phyloP scores from a whole-genome alignment of 2,797 vertebrate genomes.

The Salmo trutta region DNA sequence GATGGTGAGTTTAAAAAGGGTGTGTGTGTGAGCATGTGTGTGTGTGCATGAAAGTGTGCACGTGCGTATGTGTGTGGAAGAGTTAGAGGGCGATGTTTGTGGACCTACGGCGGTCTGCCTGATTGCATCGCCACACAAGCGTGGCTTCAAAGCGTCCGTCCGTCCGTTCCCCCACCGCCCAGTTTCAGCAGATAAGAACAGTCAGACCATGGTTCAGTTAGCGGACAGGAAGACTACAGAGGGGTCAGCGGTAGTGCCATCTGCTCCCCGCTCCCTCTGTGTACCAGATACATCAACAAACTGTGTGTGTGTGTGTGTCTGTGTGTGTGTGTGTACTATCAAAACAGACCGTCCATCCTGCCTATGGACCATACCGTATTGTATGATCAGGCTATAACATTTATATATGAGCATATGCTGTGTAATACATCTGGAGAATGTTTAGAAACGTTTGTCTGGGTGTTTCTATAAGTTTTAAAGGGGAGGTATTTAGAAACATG shows the following conservation, averaged over 20 bases:
- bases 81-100: slow-evolving; percentile 29
- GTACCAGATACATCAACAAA: slow-evolving; percentile 62
- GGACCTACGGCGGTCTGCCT: slow-evolving; percentile 70
- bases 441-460: background rate
- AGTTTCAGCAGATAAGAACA: slow-evolving; percentile 80
- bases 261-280: slow-evolving; percentile 52
- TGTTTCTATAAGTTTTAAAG: too few relatives aligned
- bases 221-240: slow-evolving; percentile 74
- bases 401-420: background rate
- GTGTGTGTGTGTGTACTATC: background rate
- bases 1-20: background rate
- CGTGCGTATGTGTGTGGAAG: slow-evolving; percentile 32
- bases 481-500: too few relatives aligned
- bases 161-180: slow-evolving; percentile 69
- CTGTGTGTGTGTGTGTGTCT: background rate
- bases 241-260: slow-evolving; percentile 74
- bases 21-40: too few relatives aligned
- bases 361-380: slow-evolving; percentile 7
- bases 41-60: too few relatives aligned
- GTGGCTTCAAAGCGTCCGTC: slow-evolving; percentile 77
- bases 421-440: background rate
- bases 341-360: slow-evolving; percentile 16
- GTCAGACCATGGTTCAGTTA: slow-evolving; percentile 73
- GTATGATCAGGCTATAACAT: too few relatives aligned
- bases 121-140: slow-evolving; percentile 78